Percentiles rank a stretch among this genome's conserved stretches.
phyloP scores from a whole-genome alignment of 2,113 vertebrate species.

The Diphyllodes magnificus region DNA sequence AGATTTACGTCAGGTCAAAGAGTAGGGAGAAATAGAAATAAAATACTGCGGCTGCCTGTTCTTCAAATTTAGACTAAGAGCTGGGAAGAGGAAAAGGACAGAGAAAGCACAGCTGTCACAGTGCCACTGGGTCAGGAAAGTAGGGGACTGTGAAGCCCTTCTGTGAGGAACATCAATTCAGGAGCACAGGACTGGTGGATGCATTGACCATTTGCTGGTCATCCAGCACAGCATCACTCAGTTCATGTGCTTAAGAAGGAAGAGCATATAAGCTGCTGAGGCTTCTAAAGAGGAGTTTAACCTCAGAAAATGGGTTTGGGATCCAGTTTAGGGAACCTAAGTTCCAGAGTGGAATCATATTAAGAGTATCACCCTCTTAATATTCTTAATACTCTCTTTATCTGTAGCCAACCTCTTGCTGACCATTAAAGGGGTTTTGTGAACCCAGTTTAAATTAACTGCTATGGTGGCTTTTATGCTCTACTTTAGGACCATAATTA shows the following conservation, averaged over 20 bases:
- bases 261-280: background rate
- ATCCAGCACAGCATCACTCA: background rate
- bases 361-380: background rate
- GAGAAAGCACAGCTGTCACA: background rate
- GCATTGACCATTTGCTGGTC: background rate
- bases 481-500: background rate
- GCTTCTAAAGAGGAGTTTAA: background rate
- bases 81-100: background rate
- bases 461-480: background rate
- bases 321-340: background rate
- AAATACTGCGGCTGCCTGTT: background rate
- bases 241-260: background rate
- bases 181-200: background rate
- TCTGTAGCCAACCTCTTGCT: background rate
- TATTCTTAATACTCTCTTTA: background rate
- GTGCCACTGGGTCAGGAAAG: background rate
- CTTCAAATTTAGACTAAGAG: background rate
- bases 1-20: background rate
- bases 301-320: background rate
- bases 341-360: background rate
- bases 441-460: background rate
- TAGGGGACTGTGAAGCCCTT: accelerated
- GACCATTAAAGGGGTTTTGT: background rate
- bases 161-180: accelerated
- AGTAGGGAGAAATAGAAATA: background rate